Base-by-base conservation (phyloP, 30 jellyfish, hydroid and myxozoan genomes). In the Turritopsis rubra region DNA sequence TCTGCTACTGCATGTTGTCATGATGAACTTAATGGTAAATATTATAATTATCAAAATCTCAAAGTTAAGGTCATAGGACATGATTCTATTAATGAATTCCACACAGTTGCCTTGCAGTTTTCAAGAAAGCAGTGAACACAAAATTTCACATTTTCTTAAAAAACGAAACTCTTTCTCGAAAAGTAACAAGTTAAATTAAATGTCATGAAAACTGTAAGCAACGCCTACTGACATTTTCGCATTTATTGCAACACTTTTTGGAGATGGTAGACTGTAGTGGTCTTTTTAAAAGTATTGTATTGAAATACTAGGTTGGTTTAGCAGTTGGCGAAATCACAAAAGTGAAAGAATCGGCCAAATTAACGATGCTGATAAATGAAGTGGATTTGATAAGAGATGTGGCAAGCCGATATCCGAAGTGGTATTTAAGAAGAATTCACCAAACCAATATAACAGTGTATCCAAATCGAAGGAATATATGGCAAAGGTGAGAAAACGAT, bases 311-410 rank as follows among this genome's bases (percentile, higher is more conserved):
- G 97, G 97, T 90, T 80, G 97, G 97, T 86, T 82, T 90, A 75
- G 97, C 97, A 23, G 95, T 90, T 68, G 97, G 97, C 54, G 97
- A 90, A 52, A 90, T 90, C 28, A 93, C 85, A 82, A 88, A 93
- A 1, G 95, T 90, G 3, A 80, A 95, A 24, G 87, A 90, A 70
- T 79, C 95, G 22, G 97, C 97, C 13, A 84, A 90, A 73, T 52
- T 88, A 21, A 88, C 96, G 21, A 90, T 90, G 25, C 52, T 90
- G 81, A 74, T 82, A 71, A 89, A 83, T 29, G 95, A 90, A 83
- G 97, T 90, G 18, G 95, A 83, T 29, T 77, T 90, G 60, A 82
- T 90, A 71, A 83, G 70, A 19, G 95, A 77, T 54, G 66, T 90
- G 85, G 88, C 81, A 26, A 52, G 84, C 21, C 82, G 79, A 71